Evolutionary conservation across 2,888 invertebrate genomes (phyloP), one percentile per base, ranked within the genome.

Genomic region (Andrena camellia): DNA sequence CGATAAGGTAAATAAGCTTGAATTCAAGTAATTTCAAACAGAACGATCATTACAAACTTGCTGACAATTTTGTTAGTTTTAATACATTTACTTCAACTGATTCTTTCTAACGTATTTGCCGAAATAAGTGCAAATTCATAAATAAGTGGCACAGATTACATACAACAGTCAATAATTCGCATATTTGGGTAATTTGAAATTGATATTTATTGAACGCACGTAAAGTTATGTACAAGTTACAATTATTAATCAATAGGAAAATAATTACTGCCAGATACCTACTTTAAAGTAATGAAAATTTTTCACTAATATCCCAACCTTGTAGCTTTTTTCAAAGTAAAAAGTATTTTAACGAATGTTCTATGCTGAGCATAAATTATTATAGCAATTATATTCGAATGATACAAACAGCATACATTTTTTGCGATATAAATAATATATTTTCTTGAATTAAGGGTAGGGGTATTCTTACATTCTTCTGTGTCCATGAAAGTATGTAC

Each of bases 1-100:
- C 13, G 29, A 33, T 60, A 60, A 81, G 64, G 74, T 79, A 81
- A 81, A 10, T 10, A 60, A 64, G 60, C 52, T 20, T 17, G 42
- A 54, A 52, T 70, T 26, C 7, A 80, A 62, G 48, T 33, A 66
- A 62, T 70, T 74, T 26, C 50, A 10, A 57, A 26, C 8, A 29
- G 4, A 69, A n/a, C 50, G 23, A 48, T 42, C 8, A 7, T 31
- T 54, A 31, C 10, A 23, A 63, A 33, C 3, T 26, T 31, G 13
- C 17, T 57, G 20, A 54, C 33, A 70, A 60, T 33, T 48, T 66
- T n/a, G 33, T 35, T 52, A 64, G 2, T 69, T 70, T 69, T 23
- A 64, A 69, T 26, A 17, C 13, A 79, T 48, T 52, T 6, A 31
- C 13, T 60, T 62, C 52, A 13, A 60, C 59, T 2, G 26, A n/a